Conservation (phyloP, 2,888 invertebrate species). For the Netelia melanura region DNA sequence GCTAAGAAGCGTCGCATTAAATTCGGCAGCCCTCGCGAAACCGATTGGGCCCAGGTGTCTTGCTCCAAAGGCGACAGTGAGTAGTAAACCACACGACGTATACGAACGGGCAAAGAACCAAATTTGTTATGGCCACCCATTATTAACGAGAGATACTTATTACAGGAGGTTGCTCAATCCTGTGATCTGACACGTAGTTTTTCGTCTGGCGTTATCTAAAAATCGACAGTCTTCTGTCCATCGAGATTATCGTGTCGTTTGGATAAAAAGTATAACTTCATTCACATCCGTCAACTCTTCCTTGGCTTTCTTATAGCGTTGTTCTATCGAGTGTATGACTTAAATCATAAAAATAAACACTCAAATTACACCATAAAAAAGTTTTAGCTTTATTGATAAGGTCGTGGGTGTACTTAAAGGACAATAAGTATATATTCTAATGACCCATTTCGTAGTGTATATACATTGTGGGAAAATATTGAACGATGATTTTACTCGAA, state of each 20-base stretch:
- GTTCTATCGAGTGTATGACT: too few species aligned
- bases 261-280: background rate
- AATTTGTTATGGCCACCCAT: constrained; percentile 68
- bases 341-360: too few species aligned
- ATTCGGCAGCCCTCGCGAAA: constrained; percentile 68
- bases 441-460: background rate
- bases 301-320: too few species aligned
- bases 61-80: constrained; percentile 69
- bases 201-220: background rate
- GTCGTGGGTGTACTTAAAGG: too few species aligned
- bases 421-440: background rate
- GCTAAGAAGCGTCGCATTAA: constrained; percentile 37
- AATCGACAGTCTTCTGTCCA: background rate
- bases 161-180: background rate
- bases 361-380: too few species aligned
- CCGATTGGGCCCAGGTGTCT: constrained; percentile 66
- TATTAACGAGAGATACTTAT: constrained; percentile 21
- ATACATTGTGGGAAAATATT: background rate
- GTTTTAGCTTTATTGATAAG: too few species aligned
- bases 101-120: constrained; percentile 73
- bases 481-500: constrained; percentile 3
- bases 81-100: constrained; percentile 71
- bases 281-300: too few species aligned
- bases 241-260: background rate
- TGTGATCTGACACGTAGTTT: background rate